Conservation (phyloP, 2,888 invertebrate genomes). For the Crematogaster levior region DNA sequence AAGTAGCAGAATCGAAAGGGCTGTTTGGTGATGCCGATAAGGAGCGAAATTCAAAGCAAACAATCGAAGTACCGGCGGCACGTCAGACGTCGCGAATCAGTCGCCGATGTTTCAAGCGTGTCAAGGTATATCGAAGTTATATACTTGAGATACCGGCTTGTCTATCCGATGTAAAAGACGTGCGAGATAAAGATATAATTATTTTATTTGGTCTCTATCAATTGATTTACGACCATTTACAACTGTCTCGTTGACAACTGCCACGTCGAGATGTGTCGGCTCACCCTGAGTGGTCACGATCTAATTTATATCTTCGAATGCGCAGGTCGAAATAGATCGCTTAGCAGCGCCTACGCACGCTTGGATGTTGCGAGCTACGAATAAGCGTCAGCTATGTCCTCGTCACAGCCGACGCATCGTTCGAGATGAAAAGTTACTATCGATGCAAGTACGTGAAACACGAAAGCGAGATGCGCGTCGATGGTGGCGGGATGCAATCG, state of each 20-base stretch:
- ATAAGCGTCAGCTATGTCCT: constrained; percentile 72
- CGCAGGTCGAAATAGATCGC: constrained; percentile 87
- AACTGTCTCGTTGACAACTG: not conserved
- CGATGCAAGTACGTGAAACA: constrained; percentile 74
- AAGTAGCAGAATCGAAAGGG: constrained; percentile 93
- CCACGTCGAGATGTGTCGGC: not conserved
- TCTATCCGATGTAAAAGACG: no score
- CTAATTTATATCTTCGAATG: constrained; percentile 44
- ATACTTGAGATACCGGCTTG: not conserved
- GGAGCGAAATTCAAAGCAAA: constrained; percentile 61
- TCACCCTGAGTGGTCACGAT: not conserved
- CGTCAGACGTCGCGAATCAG: not conserved
- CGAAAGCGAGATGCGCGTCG: constrained; percentile 74
- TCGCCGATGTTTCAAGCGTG: constrained; percentile 56
- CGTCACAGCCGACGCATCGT: constrained; percentile 73
- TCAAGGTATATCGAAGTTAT: constrained; percentile 64
- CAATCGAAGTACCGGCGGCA: not conserved
- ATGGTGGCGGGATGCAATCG: constrained; percentile 78
- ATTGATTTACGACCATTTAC: not conserved
- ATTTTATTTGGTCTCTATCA: not conserved
- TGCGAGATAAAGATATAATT: not conserved
- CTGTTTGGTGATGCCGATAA: constrained; percentile 88
- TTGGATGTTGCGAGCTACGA: constrained; percentile 86
- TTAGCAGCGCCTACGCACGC: constrained; percentile 90
- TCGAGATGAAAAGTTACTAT: constrained; percentile 67